Base-by-base conservation (phyloP, 2,113 vertebrate species). In the Sakesphorus luctuosus region DNA sequence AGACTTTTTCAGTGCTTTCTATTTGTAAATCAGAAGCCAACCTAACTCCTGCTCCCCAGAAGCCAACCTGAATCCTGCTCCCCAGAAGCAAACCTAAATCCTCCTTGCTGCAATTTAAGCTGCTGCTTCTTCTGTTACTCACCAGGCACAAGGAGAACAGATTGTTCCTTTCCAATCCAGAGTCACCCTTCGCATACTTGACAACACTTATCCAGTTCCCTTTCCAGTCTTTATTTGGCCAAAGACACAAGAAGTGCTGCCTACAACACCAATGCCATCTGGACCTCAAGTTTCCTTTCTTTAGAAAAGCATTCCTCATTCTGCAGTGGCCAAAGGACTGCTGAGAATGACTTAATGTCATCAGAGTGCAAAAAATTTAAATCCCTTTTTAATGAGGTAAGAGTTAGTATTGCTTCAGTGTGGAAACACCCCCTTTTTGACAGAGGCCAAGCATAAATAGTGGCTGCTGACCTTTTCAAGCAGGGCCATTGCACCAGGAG, bases 311-410 rank as follows among this genome's bases (percentile, higher is more conserved):
- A 74, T 65, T 90, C 53, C 40, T 85, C 71, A n/a, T 69, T 66
- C 53, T 53, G 81, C 26, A 26, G 33, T 24, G 62, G 62, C 69
- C 69, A 75, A 58, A 74, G 36, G 35, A 79, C 59, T 77, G 78
- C 79, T 72, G 49, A 55, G 66, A 89, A 79, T 79, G 79, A 94
- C 65, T 95, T 90, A 38, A 83, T 36, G 31, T 75, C 50, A 90
- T 66, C 81, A 84, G 86, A 93, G 87, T 76, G 28, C 18, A 58
- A 89, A 94, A 84, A 38, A 75, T 1, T 40, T 75, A 80, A 95
- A 94, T 74, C 84, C 63, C 35, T 38, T 82, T 96, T 87, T 94
- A 96, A 97, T 72, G 68, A 89, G 92, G n/a, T 75, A 90, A 90
- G 44, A 95, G 79, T 55, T 90, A 49, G 40, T 68, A 38, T 82